Conservation (phyloP, 1,140 invertebrate species). For the Trichonephila clavipes region DNA sequence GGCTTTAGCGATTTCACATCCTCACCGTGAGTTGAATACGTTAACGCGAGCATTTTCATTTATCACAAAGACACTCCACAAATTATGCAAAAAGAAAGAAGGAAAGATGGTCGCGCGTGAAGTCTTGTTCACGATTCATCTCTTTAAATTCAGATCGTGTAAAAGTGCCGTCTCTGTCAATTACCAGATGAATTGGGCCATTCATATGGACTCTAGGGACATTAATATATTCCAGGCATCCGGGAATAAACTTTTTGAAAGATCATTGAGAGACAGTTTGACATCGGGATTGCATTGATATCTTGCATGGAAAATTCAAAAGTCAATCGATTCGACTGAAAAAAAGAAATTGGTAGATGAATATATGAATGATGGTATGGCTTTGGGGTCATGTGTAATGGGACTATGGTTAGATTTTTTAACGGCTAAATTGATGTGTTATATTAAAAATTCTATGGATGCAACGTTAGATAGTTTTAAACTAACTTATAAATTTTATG, state of each 20-base stretch:
- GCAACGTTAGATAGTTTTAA: too few species aligned
- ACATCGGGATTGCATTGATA: not conserved
- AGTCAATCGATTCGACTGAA: not conserved
- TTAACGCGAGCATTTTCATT: not conserved
- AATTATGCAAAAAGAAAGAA: not conserved
- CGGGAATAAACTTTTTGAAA: not conserved
- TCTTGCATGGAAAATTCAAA: not conserved
- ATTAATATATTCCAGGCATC: not conserved
- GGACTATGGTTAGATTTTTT: too few species aligned
- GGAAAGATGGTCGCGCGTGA: not conserved
- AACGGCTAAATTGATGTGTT: too few species aligned
- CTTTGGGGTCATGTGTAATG: too few species aligned
- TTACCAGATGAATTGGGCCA: not conserved
- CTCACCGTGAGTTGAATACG: not conserved
- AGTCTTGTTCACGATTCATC: not conserved
- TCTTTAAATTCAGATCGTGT: slow-evolving; percentile 20
- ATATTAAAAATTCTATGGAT: too few species aligned
- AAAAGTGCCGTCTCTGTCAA: slow-evolving; percentile 14
- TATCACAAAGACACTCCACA: not conserved
- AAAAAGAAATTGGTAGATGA: not conserved
- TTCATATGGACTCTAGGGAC: not conserved
- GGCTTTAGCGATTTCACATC: not conserved
- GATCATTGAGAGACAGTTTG: not conserved
- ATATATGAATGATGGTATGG: not conserved
- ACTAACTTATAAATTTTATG: too few species aligned